Percentiles rank a stretch among this genome's conserved stretches.
Evolutionary conservation across 2,888 invertebrate species (phyloP).

Genomic region (Congeria kusceri): DNA sequence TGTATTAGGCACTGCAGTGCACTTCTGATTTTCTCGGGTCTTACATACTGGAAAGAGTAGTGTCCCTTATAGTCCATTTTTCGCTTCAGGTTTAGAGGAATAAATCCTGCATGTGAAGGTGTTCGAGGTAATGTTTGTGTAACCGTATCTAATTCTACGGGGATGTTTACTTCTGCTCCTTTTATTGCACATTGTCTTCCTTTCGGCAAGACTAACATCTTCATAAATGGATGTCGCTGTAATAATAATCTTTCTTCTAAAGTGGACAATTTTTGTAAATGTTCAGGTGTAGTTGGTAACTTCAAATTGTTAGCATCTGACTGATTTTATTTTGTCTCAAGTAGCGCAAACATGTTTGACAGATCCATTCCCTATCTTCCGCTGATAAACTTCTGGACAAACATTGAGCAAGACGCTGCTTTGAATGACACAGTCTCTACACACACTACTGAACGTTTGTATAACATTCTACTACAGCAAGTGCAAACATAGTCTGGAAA

Average conservation of each 20-base stretch:
- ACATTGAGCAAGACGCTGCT: no score
- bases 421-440: no score
- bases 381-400: no score
- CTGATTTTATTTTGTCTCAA: slow-evolving; percentile 15
- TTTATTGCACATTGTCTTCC: slow-evolving; percentile 25
- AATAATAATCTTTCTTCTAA: slow-evolving; percentile 15
- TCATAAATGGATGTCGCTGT: slow-evolving; percentile 31
- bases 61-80: slow-evolving; percentile 28
- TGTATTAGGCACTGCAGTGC: slow-evolving; percentile 20
- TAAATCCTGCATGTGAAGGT: not conserved
- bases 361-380: no score
- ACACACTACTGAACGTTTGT: no score
- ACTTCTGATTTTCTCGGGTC: slow-evolving; percentile 21
- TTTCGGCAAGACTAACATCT: slow-evolving; percentile 20
- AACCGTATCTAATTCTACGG: slow-evolving; percentile 5
- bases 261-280: not conserved
- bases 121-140: slow-evolving; percentile 2
- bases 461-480: no score
- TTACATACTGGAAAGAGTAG: slow-evolving; percentile 28
- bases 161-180: slow-evolving; percentile 27
- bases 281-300: slow-evolving; percentile 6
- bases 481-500: no score
- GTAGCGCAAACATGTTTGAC: not conserved
- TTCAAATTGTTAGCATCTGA: slow-evolving; percentile 10
- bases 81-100: slow-evolving; percentile 33